Conservation (phyloP, 2,797 vertebrate genomes). For the Acipenser ruthenus region DNA sequence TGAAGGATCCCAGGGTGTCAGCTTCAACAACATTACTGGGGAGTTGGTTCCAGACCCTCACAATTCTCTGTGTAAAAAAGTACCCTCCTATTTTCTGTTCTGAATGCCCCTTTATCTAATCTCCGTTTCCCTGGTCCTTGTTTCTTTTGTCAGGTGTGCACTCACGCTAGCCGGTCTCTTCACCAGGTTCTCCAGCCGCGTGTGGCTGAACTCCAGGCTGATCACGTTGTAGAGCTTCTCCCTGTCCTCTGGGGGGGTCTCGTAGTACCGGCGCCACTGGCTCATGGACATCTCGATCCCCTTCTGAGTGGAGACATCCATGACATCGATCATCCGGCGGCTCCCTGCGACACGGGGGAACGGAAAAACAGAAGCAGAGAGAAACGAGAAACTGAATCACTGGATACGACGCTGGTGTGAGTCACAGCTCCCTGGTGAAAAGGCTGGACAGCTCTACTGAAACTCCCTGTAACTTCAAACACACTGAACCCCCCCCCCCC, state of each 20-base stretch:
- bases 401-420: background rate
- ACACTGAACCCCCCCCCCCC: too few species aligned
- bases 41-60: too few species aligned
- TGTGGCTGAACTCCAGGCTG: constrained; percentile 96
- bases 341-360: constrained; percentile 62
- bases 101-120: too few species aligned
- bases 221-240: constrained; percentile 98
- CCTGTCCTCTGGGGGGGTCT: constrained; percentile 82
- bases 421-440: background rate
- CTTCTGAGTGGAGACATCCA: constrained; percentile 95
- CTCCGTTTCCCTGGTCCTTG: too few species aligned
- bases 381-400: background rate
- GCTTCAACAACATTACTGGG: too few species aligned
- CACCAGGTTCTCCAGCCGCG: constrained; percentile 87
- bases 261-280: constrained; percentile 94
- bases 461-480: too few species aligned
- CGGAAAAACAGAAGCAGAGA: constrained; percentile 14
- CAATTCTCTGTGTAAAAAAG: too few species aligned
- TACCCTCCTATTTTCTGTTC: too few species aligned
- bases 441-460: too few species aligned
- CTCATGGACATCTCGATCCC: constrained; percentile 98
- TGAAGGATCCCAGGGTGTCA: too few species aligned
- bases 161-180: constrained; percentile 84
- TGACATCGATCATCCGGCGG: constrained; percentile 89
- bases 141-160: background rate